Base-by-base conservation (phyloP, 2,797 vertebrate genomes). In the Pseudotriccus pelzelni region DNA sequence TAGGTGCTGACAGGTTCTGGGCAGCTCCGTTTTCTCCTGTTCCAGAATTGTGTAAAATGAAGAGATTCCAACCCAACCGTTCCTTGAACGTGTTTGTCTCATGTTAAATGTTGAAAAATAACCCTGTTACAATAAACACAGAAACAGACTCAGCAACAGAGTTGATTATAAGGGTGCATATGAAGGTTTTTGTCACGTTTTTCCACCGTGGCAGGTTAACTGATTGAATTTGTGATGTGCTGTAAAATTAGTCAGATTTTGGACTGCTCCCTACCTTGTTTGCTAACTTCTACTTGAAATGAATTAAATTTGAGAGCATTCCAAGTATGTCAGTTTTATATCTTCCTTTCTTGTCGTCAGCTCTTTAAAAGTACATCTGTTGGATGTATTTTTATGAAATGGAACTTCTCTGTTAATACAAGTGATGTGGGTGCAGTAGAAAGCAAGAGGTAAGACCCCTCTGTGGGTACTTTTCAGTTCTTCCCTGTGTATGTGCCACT, bases 251-350 rank as follows among this genome's bases (percentile, higher is more conserved):
- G 56, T 64, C 84, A 75, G 67, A 50, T 79, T 87, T 92, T 93
- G 92, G 52, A 56, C 60, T 52, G 41, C 19, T 95, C 70, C 87
- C 87, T 90, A 76, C 44, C 76, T 93, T 87, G 63, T 90, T 91
- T 90, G 69, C 77, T 70, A 59, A 90, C 74, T 95, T 87, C 22
- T 32, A 25, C 64, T 82, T 50, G 8, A 91, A 91, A 58, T 74
- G 39, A 88, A 78, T 92, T 64, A 32, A 34, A 87, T 81, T 50
- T 36, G 67, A 90, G 77, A 44, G 20, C 34, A 46, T 86, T 95
- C 85, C 91, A 76, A 86, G 47, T 73, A 14, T 76, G 77, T 69
- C 91, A 76, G 41, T 70, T 88, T 76, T 70, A 10, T 7, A 14
- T 82, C 62, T 79, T 73, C 50, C 32, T 34, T 73, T 84, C 62